These are phyloP conservation scores for Tipula unca DNA, from an alignment of 2,888 invertebrate genomes.

Conservation along the genomic window DNA sequence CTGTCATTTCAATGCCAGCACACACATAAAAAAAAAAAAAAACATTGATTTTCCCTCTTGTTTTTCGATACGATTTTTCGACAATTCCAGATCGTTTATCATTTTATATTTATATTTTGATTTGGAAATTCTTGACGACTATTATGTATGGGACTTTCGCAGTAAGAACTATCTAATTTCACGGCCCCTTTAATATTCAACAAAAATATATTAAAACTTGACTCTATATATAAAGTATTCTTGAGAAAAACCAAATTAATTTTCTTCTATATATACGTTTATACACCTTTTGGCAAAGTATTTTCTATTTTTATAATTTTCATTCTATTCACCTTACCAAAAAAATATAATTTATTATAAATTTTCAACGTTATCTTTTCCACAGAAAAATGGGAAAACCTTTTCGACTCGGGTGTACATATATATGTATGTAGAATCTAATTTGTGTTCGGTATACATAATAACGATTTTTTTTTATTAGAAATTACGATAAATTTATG, in stretches of 20 bases:
- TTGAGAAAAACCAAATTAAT: neutral
- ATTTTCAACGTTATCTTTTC: neutral
- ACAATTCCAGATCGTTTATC: neutral
- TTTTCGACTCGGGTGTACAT: neutral
- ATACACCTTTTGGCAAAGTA: neutral
- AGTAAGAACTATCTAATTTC: neutral
- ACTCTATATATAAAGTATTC: neutral
- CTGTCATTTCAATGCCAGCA: neutral
- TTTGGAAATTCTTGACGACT: neutral
- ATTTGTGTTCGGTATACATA: neutral
- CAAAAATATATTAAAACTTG: neutral
- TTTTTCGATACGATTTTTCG: neutral
- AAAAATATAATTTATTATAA: conserved; percentile 3
- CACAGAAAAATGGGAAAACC: neutral
- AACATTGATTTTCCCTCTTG: neutral
- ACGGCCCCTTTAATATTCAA: conserved; percentile 4
- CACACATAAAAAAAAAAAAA: no score
- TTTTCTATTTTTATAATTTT: conserved; percentile 8
- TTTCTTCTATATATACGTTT: neutral
- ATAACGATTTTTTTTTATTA: neutral
- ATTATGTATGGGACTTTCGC: neutral
- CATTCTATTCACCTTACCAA: neutral
- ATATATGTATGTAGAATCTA: neutral
- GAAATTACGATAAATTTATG: neutral
- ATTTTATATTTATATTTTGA: neutral